Conservation (phyloP, 2,113 vertebrate genomes). For the Xenopus laevis region DNA sequence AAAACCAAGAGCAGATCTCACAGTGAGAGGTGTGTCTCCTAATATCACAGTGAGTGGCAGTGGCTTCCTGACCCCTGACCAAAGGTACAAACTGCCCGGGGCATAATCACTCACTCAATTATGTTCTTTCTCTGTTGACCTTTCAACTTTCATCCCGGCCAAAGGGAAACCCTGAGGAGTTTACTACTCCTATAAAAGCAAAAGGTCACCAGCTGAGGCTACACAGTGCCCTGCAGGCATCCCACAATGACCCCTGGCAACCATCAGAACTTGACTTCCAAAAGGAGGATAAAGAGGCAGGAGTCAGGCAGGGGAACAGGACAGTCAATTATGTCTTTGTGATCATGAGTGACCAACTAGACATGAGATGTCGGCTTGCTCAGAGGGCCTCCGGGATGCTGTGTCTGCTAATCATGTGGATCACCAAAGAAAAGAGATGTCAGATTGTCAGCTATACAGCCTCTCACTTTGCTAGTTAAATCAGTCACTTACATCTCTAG, state of each 20-base stretch:
- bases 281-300: neutral
- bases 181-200: constrained; percentile 7
- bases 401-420: no score
- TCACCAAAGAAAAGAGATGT: no score
- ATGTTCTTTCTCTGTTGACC: constrained; percentile 27
- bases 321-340: constrained; percentile 10
- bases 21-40: neutral
- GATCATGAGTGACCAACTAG: no score
- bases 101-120: constrained; percentile 23
- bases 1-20: rapidly evolving
- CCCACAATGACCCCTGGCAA: neutral
- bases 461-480: no score
- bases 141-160: neutral
- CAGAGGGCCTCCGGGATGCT: no score
- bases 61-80: constrained; percentile 7
- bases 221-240: neutral
- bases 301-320: neutral
- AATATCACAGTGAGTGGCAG: constrained; percentile 29
- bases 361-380: no score
- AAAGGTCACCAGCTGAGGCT: neutral
- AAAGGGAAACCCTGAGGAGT: constrained; percentile 20
- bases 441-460: no score
- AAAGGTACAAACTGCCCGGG: constrained; percentile 17
- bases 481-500: no score
- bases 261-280: constrained; percentile 12